Evolutionary conservation across 2,113 vertebrate genomes (phyloP).

Genomic region (Cisticola juncidis): DNA sequence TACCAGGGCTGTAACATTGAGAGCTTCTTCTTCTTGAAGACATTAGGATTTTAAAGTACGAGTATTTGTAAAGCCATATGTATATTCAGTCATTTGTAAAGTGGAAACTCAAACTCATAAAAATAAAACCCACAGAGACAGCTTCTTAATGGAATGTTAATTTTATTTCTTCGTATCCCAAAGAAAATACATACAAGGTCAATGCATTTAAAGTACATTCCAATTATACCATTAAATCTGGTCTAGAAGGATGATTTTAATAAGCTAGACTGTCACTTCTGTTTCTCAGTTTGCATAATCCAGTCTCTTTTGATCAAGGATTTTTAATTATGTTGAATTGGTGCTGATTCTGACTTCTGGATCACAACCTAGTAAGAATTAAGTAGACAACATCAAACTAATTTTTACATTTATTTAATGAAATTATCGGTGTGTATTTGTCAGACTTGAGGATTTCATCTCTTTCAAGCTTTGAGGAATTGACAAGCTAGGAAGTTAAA

Average conservation of each 20-base stretch:
- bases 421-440: slow-evolving; percentile 29
- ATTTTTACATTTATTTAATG: slow-evolving; percentile 52
- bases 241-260: slow-evolving; percentile 45
- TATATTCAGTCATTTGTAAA: neutral
- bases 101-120: neutral
- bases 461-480: neutral
- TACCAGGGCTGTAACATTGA: neutral
- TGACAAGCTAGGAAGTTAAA: slow-evolving; percentile 29
- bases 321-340: slow-evolving; percentile 51
- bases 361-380: slow-evolving; percentile 60
- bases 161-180: slow-evolving; percentile 48
- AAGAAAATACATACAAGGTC: slow-evolving; percentile 46
- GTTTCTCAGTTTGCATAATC: slow-evolving; percentile 50
- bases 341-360: slow-evolving; percentile 47
- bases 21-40: neutral
- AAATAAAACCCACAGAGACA: neutral
- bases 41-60: neutral
- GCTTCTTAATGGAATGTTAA: slow-evolving; percentile 44
- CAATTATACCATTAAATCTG: slow-evolving; percentile 57
- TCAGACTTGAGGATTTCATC: slow-evolving; percentile 6
- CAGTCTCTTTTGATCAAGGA: slow-evolving; percentile 46
- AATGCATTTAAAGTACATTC: slow-evolving; percentile 39
- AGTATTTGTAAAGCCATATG: neutral
- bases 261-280: slow-evolving; percentile 41
- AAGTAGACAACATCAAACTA: slow-evolving; percentile 52